phyloP scores from a whole-genome alignment of 2,888 invertebrate genomes.

The Acrobasis consociella region DNA sequence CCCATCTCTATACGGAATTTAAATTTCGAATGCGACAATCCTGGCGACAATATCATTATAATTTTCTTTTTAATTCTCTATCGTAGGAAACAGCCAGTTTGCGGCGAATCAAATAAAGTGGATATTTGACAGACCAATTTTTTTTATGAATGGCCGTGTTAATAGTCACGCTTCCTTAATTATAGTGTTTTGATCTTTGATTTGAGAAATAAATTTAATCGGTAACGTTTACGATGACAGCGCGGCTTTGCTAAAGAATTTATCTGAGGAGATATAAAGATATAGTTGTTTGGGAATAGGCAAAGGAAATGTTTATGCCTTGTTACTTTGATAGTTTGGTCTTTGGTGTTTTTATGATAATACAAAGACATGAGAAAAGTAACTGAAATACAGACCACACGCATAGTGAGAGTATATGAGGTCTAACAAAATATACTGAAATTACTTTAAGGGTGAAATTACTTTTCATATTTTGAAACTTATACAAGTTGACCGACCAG shows the following conservation, averaged over 20 bases:
- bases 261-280: slow-evolving; percentile 1
- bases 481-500: no score
- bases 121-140: slow-evolving; percentile 41
- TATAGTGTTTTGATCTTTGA: slow-evolving; percentile 31
- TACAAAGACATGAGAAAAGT: background rate
- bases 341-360: background rate
- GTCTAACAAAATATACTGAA: no score
- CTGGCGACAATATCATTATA: slow-evolving; percentile 13
- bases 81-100: slow-evolving; percentile 35
- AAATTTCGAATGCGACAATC: slow-evolving; percentile 19
- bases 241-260: slow-evolving; percentile 8
- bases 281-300: background rate
- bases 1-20: slow-evolving; percentile 22
- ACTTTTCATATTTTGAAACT: no score
- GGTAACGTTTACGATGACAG: slow-evolving; percentile 21
- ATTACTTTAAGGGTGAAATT: no score
- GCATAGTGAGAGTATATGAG: no score
- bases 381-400: background rate
- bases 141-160: slow-evolving; percentile 28
- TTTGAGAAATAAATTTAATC: slow-evolving; percentile 26
- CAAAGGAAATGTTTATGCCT: background rate
- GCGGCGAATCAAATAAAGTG: slow-evolving; percentile 46
- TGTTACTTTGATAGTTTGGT: background rate
- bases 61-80: slow-evolving; percentile 26
- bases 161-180: slow-evolving; percentile 34